phyloP scores from a whole-genome alignment of 2,888 invertebrate species.

The Epinotia brunnichana region DNA sequence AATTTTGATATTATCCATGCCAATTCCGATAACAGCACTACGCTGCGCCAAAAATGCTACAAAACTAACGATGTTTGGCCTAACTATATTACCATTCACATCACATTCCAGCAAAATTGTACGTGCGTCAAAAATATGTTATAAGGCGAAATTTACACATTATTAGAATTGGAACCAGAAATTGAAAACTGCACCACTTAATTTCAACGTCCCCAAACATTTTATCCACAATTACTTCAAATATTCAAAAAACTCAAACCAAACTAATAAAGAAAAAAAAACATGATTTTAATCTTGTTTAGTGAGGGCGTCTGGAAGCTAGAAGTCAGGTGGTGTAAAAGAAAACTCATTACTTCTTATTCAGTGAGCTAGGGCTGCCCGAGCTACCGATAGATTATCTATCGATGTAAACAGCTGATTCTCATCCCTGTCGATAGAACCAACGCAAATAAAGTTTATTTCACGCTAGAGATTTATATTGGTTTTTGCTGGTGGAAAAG shows the following conservation, averaged over 20 bases:
- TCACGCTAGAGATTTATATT: conserved; percentile 42
- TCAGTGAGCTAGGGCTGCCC: conserved; percentile 59
- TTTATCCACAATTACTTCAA: conserved; percentile 52
- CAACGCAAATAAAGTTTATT: conserved; percentile 44
- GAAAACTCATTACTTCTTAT: conserved; percentile 83
- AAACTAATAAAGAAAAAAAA: conserved; percentile 55
- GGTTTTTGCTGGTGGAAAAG: conserved; percentile 30
- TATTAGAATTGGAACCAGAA: background rate
- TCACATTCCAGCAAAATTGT: too few species aligned
- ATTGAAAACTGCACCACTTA: background rate
- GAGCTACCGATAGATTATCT: conserved; percentile 52
- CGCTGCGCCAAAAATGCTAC: too few species aligned
- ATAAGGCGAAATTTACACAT: too few species aligned
- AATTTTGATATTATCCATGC: too few species aligned
- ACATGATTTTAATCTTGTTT: conserved; percentile 76
- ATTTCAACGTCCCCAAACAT: conserved; percentile 3
- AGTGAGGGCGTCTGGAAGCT: conserved; percentile 67
- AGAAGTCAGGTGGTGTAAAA: conserved; percentile 78
- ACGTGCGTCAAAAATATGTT: too few species aligned
- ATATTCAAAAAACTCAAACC: conserved; percentile 52
- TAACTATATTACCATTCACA: too few species aligned
- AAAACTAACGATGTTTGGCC: too few species aligned
- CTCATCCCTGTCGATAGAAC: conserved; percentile 41
- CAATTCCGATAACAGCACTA: too few species aligned
- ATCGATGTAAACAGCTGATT: conserved; percentile 53